Percentiles rank a stretch among this genome's conserved stretches.
Evolutionary conservation across 2,888 invertebrate genomes (phyloP).

Genomic region (Cephus pulcher): DNA sequence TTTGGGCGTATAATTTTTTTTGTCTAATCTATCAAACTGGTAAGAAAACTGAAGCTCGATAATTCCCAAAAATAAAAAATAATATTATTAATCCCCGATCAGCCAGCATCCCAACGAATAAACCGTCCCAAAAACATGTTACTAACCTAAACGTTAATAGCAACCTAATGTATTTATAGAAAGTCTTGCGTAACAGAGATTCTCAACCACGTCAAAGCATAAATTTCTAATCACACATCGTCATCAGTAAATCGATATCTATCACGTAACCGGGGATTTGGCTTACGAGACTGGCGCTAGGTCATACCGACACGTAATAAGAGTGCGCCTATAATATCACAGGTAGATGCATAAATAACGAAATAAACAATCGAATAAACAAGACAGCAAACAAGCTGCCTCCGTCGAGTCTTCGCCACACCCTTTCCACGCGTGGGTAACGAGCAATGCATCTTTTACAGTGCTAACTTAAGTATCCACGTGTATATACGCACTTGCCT

Average conservation of each 20-base stretch:
- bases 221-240: background rate
- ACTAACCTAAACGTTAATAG: background rate
- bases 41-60: too few species aligned
- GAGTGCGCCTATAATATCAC: background rate
- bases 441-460: background rate
- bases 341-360: background rate
- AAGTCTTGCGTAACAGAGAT: background rate
- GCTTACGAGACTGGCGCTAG: background rate
- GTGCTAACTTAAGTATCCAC: background rate
- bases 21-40: background rate
- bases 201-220: background rate
- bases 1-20: slow-evolving; percentile 10
- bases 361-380: background rate
- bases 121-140: background rate
- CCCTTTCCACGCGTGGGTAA: slow-evolving; percentile 1
- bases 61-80: background rate
- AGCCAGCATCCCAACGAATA: background rate
- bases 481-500: background rate
- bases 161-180: background rate
- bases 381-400: background rate
- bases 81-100: background rate
- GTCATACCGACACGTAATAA: background rate
- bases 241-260: background rate
- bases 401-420: background rate
- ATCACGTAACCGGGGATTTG: background rate